phyloP scores from a whole-genome alignment of 2,113 vertebrate genomes.

The Speoplatyrhinus poulsoni region DNA sequence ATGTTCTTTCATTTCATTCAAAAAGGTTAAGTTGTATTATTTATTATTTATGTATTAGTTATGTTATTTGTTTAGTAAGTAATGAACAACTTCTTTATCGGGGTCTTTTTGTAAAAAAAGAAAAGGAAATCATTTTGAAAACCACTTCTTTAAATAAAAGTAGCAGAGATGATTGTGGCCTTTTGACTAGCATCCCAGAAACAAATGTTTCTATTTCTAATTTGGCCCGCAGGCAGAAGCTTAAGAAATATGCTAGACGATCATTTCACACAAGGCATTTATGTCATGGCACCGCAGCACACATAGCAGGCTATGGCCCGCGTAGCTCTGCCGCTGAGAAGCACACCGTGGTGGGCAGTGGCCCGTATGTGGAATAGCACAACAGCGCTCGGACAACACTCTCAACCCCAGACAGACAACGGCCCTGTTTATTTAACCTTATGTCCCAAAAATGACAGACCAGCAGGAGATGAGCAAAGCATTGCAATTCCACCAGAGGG shows the following conservation, averaged over 20 bases:
- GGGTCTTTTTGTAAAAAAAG: no score
- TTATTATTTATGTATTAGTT: no score
- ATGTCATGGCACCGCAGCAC: conserved; percentile 66
- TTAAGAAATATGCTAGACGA: conserved; percentile 75
- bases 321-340: conserved; percentile 50
- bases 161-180: no score
- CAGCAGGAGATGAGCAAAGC: conserved; percentile 30
- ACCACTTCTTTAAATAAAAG: no score
- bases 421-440: conserved; percentile 30
- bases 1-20: no score
- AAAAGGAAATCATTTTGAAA: no score
- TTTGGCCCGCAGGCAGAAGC: conserved; percentile 69
- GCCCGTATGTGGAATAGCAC: conserved; percentile 42
- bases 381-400: conserved; percentile 40
- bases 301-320: conserved; percentile 60
- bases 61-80: no score
- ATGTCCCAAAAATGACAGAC: conserved; percentile 73
- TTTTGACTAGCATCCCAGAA: neutral
- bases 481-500: conserved; percentile 25
- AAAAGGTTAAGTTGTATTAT: no score
- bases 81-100: no score
- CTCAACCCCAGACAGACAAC: conserved; percentile 49
- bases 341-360: conserved; percentile 37
- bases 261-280: conserved; percentile 73
- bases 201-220: neutral